Conservation (phyloP, 2,888 invertebrate species). For the Tenodera sinensis region DNA sequence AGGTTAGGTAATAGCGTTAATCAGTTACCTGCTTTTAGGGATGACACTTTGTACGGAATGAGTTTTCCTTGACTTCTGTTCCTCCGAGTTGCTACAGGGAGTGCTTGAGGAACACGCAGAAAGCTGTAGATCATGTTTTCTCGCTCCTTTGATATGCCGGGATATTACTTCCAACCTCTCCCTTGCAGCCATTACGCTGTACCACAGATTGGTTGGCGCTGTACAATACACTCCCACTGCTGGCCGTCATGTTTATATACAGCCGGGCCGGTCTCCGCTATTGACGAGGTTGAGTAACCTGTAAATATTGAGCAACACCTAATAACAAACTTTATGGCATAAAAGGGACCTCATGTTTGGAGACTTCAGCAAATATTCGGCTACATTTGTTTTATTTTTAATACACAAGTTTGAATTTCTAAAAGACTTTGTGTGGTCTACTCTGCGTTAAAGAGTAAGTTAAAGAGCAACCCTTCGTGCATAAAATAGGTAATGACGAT, state of each 20-base stretch:
- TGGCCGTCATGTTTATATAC: background rate
- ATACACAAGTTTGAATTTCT: too few relatives aligned
- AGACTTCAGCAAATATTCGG: background rate
- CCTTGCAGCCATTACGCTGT: constrained; percentile 17
- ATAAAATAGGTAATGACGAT: too few relatives aligned
- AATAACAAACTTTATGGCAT: background rate
- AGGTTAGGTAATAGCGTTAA: background rate
- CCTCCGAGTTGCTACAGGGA: background rate
- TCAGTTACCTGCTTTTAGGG: constrained; percentile 38
- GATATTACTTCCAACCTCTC: constrained; percentile 19
- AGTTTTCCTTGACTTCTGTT: background rate
- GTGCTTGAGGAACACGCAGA: background rate
- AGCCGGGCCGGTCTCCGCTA: background rate
- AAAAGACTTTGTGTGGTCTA: too few relatives aligned
- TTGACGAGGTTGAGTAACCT: background rate
- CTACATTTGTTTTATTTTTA: background rate
- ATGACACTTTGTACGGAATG: constrained; percentile 36
- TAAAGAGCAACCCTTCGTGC: too few relatives aligned
- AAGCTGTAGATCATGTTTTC: background rate
- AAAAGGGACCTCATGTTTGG: background rate
- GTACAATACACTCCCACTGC: background rate
- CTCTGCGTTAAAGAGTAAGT: too few relatives aligned
- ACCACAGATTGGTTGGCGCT: too few relatives aligned
- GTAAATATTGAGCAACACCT: background rate
- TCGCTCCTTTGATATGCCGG: constrained; percentile 1